Evolutionary conservation across 2,797 vertebrate genomes (phyloP).

Genomic region (Cryptoprocta ferox): DNA sequence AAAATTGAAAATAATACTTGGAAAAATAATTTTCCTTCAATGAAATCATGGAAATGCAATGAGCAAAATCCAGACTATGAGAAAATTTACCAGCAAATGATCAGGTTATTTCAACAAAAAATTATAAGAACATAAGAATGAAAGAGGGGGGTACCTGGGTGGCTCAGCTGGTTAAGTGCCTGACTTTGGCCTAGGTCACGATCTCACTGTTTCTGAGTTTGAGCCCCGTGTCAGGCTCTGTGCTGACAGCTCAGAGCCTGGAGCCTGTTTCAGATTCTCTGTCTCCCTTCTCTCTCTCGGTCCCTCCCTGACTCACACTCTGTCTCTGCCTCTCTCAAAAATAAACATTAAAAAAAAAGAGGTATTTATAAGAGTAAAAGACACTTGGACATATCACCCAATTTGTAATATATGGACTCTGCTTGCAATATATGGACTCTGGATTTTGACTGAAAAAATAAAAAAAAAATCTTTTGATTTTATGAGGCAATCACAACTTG

Average conservation of each 20-base stretch:
- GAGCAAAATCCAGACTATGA: background rate
- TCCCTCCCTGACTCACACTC: too few relatives aligned
- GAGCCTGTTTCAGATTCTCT: too few relatives aligned
- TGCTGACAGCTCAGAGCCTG: too few relatives aligned
- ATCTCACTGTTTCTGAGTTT: too few relatives aligned
- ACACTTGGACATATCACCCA: background rate
- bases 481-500: background rate
- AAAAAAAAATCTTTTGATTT: background rate
- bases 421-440: background rate
- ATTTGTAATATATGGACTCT: background rate
- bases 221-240: too few relatives aligned
- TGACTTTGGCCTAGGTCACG: too few relatives aligned
- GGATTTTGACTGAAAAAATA: background rate
- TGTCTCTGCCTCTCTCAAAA: too few relatives aligned
- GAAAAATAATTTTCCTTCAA: background rate
- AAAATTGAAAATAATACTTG: background rate
- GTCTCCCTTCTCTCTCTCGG: too few relatives aligned
- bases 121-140: background rate
- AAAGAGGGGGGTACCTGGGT: background rate
- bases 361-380: background rate
- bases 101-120: constrained; percentile 8
- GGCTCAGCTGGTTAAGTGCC: too few relatives aligned
- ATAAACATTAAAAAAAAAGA: too few relatives aligned
- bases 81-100: background rate
- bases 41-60: background rate